A percentile compares a stretch with the other conserved stretches of the same genome.
Conservation (phyloP, 2,888 invertebrate genomes). For the Aphidius colemani region DNA sequence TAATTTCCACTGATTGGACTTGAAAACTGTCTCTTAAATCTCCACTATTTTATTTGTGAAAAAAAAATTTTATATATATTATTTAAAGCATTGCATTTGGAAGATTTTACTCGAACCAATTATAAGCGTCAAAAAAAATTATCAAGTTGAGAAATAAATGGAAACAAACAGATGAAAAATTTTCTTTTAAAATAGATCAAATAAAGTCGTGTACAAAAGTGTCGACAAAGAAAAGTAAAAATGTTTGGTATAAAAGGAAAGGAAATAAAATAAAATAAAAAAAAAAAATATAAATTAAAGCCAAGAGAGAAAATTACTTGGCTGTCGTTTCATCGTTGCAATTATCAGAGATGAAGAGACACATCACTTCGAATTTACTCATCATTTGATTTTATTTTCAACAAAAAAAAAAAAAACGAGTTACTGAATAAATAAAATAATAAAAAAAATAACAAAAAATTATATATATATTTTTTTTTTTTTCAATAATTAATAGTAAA, state of each 20-base stretch:
- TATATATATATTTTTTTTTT: background rate
- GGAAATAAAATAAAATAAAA: slow-evolving; percentile 29
- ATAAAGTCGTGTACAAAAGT: slow-evolving; percentile 35
- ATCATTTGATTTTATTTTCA: background rate
- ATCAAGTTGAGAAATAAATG: background rate
- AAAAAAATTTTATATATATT: background rate
- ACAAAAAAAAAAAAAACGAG: background rate
- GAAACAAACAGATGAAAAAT: slow-evolving; percentile 4
- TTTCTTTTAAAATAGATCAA: slow-evolving; percentile 15
- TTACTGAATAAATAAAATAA: background rate
- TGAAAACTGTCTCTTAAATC: slow-evolving; percentile 16
- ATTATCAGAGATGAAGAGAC: slow-evolving; percentile 13
- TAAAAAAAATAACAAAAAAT: background rate
- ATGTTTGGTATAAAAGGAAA: slow-evolving; percentile 17
- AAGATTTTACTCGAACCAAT: no score
- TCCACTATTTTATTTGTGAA: background rate
- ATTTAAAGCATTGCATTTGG: no score
- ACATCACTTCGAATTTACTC: background rate
- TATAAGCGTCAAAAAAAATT: background rate
- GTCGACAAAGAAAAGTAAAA: slow-evolving; percentile 39
- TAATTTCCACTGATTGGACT: slow-evolving; percentile 12
- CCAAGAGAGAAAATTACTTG: slow-evolving; percentile 20
- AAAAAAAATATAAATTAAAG: slow-evolving; percentile 25
- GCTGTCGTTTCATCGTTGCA: slow-evolving; percentile 15
- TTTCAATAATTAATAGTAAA: background rate